A percentile compares a stretch with the other conserved stretches of the same genome.
Evolutionary conservation across 92 coral and sea anemone genomes (phyloP).

Genomic region (Metridium senile): DNA sequence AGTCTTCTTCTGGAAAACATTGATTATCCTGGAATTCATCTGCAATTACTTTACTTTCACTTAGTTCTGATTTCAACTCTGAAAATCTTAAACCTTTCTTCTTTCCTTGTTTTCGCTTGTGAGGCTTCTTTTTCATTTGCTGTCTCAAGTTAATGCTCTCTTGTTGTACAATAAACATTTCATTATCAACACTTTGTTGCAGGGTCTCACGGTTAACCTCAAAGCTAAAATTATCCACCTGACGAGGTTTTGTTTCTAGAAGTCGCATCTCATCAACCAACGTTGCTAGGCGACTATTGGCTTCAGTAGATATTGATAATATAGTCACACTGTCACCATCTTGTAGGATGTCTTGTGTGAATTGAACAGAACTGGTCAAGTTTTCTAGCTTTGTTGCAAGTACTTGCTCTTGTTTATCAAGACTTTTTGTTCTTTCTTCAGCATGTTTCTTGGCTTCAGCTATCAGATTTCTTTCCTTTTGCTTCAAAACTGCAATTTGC

Average conservation of each 20-base stretch:
- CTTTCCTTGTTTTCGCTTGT: no score
- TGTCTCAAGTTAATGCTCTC: no score
- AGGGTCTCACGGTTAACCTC: neutral
- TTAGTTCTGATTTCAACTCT: no score
- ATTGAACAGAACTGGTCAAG: constrained; percentile 46
- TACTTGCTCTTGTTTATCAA: constrained; percentile 40
- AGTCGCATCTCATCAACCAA: neutral
- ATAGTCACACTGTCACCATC: constrained; percentile 53
- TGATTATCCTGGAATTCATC: no score
- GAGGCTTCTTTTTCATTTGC: no score
- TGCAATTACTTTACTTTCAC: no score
- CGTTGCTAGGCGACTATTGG: neutral
- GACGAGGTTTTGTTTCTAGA: neutral
- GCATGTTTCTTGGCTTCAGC: constrained; percentile 1
- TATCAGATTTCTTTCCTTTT: constrained; percentile 10
- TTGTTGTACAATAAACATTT: no score
- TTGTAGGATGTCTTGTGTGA: constrained; percentile 47
- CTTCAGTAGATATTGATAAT: constrained; percentile 15
- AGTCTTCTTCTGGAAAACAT: no score
- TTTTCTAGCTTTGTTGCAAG: constrained; percentile 38
- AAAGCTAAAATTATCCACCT: neutral
- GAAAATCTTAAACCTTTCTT: no score
- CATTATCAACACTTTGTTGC: neutral
- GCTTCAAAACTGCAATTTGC: constrained; percentile 15
- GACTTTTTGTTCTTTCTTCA: constrained; percentile 31